Base-by-base conservation (phyloP, 1,140 invertebrate species). In the Zaprionus tsacasi region DNA sequence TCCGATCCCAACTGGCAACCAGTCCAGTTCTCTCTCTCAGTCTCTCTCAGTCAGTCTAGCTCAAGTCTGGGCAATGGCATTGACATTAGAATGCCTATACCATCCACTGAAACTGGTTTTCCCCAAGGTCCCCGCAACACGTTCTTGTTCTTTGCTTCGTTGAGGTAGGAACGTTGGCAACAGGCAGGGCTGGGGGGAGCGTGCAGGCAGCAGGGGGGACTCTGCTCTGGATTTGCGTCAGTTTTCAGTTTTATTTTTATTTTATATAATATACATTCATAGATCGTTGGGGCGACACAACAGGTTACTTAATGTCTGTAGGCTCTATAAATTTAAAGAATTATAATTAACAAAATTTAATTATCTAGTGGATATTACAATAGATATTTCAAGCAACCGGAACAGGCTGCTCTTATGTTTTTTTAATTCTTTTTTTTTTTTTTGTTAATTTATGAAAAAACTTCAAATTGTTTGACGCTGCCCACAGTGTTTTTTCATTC, bases 41-140 rank as follows among this genome's bases (percentile, higher is more conserved):
- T 38, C 30, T 64, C 40, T 40, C n/a, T 27, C 12, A 59, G 57
- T 73, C 63, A 45, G 68, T 76, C 77, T 68, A 61, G 70, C 52
- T 69, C 12, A 61, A 57, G 72, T 76, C 77, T 79, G 58, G 40
- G 61, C 63, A 80, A 74, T 90, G 87, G 79, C 83, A 87, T 82
- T 87, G 82, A 87, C 82, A 87, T 82, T 87, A 87, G 82, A 82
- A 80, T 60, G 63, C 64, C 57, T 70, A 61, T 63, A 27, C 57
- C 66, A 40, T 13, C 35, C 35, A 55, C 21, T 55, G 10, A 82
- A 87, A 80, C 78, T 67, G 82, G 75, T 87, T 82, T 82, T 21
- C 66, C 76, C 82, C 82, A 82, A 87, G 78, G 82, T 82, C 70
- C 33, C 33, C 60, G 2, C 27, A 55, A 63, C 72, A 63, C 35